Base-by-base conservation (phyloP, 2,888 invertebrate genomes). In the Cephus pulcher region DNA sequence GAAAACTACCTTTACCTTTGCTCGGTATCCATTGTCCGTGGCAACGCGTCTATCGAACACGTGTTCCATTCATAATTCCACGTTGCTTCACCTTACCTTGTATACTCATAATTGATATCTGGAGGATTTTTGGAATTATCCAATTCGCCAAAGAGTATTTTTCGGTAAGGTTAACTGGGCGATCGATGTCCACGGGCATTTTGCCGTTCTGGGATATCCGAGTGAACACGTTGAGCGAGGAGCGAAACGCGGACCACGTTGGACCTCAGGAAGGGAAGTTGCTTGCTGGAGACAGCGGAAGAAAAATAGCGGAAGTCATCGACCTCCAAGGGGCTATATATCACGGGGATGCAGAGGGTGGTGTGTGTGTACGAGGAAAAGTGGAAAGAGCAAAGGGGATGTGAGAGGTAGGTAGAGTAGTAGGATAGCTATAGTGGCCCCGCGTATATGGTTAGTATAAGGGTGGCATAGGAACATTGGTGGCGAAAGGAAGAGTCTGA, bases 281-380 rank as follows among this genome's bases (percentile, higher is more conserved):
- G 91, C 90, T 91, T 93, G 93, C 91, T 92, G 91, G 92, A 93
- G 93, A 93, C 93, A 93, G 93, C 91, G 92, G 92, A 93, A 93
- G 93, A 93, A 93, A 93, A 93, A 93, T 93, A 93, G 93, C 93
- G 92, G 92, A 92, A 93, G 93, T 93, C 93, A 93, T 93, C 93
- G 93, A 93, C 93, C 93, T 93, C 93, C 92, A 91, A 92, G 93
- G 92, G 91, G 93, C 93, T 92, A 93, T 93, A 93, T 93, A 93
- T 92, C 91, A 92, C 89, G 84, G 86, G 87, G 86, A 80, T 86
- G 70, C 86, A 88, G 86, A 84, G 85, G 85, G 87, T 80, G 80
- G 82, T 81, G 76, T 12, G 74, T 34, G 69, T 12, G 56, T 35
- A 11, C 23, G 78, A 70, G 76, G 70, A 56, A 32, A 34, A 12